phyloP scores from a whole-genome alignment of 2,888 invertebrate genomes.

The Piscicola geometra region DNA sequence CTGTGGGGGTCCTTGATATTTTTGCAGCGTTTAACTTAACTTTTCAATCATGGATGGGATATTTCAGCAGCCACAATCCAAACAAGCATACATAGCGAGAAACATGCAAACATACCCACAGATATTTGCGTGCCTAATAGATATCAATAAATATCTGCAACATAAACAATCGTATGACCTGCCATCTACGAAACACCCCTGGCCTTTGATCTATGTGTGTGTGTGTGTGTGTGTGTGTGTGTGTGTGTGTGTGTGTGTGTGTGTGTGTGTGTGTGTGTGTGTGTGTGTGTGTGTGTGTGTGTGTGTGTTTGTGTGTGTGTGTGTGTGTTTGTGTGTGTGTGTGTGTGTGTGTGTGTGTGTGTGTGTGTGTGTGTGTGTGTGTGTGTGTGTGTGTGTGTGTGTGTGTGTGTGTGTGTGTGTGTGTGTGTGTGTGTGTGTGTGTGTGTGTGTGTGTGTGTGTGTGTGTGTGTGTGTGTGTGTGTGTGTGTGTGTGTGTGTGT shows the following conservation, averaged over 20 bases:
- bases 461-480: slow-evolving; percentile 30
- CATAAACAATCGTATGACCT: slow-evolving; percentile 8
- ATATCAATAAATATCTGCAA: background rate
- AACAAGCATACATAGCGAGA: too few relatives aligned
- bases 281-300: slow-evolving; percentile 30
- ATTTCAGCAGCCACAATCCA: too few relatives aligned
- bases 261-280: slow-evolving; percentile 28
- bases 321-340: slow-evolving; percentile 28
- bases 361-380: slow-evolving; percentile 30
- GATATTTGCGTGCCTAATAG: too few relatives aligned
- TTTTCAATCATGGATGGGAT: too few relatives aligned
- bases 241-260: slow-evolving; percentile 30
- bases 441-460: slow-evolving; percentile 30
- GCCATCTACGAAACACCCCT: background rate
- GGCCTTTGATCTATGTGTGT: too few relatives aligned
- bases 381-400: slow-evolving; percentile 25
- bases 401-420: slow-evolving; percentile 26
- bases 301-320: slow-evolving; percentile 28
- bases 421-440: slow-evolving; percentile 28
- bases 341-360: slow-evolving; percentile 29
- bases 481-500: slow-evolving; percentile 30
- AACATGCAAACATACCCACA: too few relatives aligned
- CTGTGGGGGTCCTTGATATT: too few relatives aligned
- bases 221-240: slow-evolving; percentile 14
- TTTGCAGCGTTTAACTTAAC: too few relatives aligned